These are phyloP conservation scores for Micromussa lordhowensis DNA, from an alignment of 92 coral and sea anemone species.

Conservation along the genomic window DNA sequence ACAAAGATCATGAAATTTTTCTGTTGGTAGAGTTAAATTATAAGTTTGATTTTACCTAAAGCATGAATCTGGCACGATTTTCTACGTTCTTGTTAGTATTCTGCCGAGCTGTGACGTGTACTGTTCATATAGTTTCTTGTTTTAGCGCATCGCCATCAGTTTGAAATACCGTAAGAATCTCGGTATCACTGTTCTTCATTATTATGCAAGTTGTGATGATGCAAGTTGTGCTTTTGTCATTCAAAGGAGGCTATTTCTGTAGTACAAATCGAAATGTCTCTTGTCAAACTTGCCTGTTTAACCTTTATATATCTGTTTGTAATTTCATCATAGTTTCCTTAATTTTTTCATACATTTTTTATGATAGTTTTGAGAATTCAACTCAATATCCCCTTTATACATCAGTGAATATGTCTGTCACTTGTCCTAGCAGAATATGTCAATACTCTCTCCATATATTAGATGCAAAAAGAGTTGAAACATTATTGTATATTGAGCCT, in stretches of 20 bases:
- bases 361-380: not conserved
- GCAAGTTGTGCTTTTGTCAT: not conserved
- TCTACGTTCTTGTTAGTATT: not conserved
- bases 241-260: not conserved
- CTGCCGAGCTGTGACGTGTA: not conserved
- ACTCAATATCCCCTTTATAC: not conserved
- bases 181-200: not conserved
- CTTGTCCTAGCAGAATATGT: not conserved
- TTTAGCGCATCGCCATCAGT: slow-evolving; percentile 1
- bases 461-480: not conserved
- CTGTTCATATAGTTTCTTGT: slow-evolving; percentile 15
- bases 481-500: slow-evolving; percentile 1
- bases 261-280: not conserved
- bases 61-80: not conserved
- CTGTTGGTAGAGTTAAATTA: not conserved
- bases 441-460: not conserved
- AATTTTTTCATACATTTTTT: not conserved
- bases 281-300: not conserved
- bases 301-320: not conserved
- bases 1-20: not conserved
- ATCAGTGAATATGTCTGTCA: not conserved
- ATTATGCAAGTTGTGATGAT: not conserved
- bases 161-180: not conserved
- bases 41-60: not conserved
- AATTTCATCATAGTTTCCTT: no score